phyloP scores from a whole-genome alignment of 2,113 vertebrate genomes.

The Fregata magnificens region DNA sequence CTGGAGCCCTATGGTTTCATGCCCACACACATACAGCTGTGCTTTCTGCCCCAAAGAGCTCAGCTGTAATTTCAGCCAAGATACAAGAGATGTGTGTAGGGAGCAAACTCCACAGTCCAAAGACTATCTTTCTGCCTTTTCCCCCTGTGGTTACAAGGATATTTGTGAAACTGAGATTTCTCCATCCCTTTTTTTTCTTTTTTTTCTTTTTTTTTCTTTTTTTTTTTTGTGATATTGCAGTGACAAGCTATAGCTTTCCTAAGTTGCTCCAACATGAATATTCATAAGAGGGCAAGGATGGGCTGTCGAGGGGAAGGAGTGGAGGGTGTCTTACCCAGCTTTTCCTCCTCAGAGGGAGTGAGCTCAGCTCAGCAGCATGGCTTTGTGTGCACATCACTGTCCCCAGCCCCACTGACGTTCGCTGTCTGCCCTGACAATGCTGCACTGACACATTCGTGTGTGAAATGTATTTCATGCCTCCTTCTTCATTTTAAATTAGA shows the following conservation, averaged over 20 bases:
- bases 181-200: neutral
- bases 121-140: neutral
- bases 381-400: neutral
- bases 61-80: neutral
- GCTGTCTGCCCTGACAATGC: neutral
- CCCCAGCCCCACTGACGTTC: neutral
- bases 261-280: neutral
- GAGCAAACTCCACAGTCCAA: neutral
- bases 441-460: neutral
- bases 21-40: neutral
- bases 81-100: neutral
- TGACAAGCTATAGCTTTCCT: neutral
- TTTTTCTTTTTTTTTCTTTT: too few relatives aligned
- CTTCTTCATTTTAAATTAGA: slow-evolving; percentile 43
- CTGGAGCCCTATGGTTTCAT: neutral
- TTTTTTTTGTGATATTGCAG: neutral
- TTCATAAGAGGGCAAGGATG: neutral
- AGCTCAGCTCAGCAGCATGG: neutral
- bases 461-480: slow-evolving; percentile 51
- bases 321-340: neutral
- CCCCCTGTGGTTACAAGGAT: neutral
- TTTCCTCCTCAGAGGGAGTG: neutral
- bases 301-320: neutral
- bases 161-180: neutral
- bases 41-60: neutral